These are phyloP conservation scores for Hyles euphorbiae DNA, from an alignment of 1,140 invertebrate genomes.

Conservation along the genomic window DNA sequence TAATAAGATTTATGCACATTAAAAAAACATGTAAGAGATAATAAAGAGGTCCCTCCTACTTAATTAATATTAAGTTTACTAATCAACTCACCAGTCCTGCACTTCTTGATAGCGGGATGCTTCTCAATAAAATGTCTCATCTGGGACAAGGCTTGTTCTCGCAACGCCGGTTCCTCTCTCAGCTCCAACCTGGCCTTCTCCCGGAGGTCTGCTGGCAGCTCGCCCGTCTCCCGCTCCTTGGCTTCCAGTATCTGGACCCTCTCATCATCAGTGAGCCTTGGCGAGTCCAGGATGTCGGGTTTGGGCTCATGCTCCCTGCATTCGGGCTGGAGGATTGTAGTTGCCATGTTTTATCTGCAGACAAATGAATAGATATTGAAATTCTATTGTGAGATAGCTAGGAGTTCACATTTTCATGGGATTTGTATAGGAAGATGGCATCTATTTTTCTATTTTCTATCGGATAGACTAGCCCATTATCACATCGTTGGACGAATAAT, in stretches of 20 bases:
- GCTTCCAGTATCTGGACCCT: constrained; percentile 44
- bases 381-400: not conserved
- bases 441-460: too few species aligned
- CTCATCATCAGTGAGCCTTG: constrained; percentile 56
- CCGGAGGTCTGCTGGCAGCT: constrained; percentile 58
- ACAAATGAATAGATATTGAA: constrained; percentile 2
- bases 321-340: constrained; percentile 62
- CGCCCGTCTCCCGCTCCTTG: constrained; percentile 58
- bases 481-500: too few species aligned
- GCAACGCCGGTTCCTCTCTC: constrained; percentile 81
- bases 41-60: too few species aligned
- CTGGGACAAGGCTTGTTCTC: constrained; percentile 82
- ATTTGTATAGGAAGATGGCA: too few species aligned
- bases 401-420: too few species aligned
- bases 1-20: too few species aligned
- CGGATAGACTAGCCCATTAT: too few species aligned
- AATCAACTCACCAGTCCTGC: constrained; percentile 78
- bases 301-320: constrained; percentile 53
- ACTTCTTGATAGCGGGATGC: constrained; percentile 84
- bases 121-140: constrained; percentile 86
- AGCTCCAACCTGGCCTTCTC: constrained; percentile 82
- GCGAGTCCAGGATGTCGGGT: constrained; percentile 37
- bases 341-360: constrained; percentile 57
- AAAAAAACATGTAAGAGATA: too few species aligned
- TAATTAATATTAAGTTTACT: too few species aligned